A percentile compares a stretch with the other conserved stretches of the same genome.
phyloP scores from a whole-genome alignment of 2,888 invertebrate species.

The Alcis repandata region DNA sequence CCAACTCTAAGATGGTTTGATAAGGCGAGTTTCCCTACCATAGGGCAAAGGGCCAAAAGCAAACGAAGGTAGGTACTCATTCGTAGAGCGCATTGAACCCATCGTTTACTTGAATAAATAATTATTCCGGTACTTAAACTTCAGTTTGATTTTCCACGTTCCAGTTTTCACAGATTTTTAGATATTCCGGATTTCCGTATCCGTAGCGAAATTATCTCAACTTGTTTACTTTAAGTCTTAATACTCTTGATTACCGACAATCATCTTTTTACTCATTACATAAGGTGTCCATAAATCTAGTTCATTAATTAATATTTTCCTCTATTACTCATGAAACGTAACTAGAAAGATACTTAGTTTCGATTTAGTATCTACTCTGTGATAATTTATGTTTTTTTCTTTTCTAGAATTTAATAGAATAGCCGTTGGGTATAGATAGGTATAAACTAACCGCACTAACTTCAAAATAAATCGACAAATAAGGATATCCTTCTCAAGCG shows the following conservation, averaged over 20 bases:
- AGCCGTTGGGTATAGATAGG: too few species aligned
- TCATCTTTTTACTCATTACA: neutral
- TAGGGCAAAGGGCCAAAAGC: slow-evolving; percentile 21
- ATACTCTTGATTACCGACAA: neutral
- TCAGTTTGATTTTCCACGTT: slow-evolving; percentile 22
- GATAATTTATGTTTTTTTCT: neutral
- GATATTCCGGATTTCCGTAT: slow-evolving; percentile 31
- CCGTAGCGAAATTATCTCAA: slow-evolving; percentile 19
- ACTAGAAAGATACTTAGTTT: neutral
- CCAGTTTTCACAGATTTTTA: slow-evolving; percentile 13
- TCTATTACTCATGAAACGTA: neutral
- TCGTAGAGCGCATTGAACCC: slow-evolving; percentile 8
- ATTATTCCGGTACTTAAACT: slow-evolving; percentile 3
- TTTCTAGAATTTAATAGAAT: neutral
- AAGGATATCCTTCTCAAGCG: slow-evolving; percentile 1
- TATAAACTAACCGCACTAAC: neutral
- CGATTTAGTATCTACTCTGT: neutral
- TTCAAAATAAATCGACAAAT: neutral
- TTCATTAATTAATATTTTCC: neutral
- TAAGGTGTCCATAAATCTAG: neutral
- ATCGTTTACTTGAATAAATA: neutral
- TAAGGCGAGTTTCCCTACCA: slow-evolving; percentile 26
- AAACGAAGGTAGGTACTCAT: too few species aligned
- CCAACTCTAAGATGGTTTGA: slow-evolving; percentile 12
- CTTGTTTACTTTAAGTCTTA: slow-evolving; percentile 6